Evolutionary conservation across 2,113 vertebrate genomes (phyloP), one percentile per base, ranked within the genome.

Genomic region (Clarias macrocephalus): DNA sequence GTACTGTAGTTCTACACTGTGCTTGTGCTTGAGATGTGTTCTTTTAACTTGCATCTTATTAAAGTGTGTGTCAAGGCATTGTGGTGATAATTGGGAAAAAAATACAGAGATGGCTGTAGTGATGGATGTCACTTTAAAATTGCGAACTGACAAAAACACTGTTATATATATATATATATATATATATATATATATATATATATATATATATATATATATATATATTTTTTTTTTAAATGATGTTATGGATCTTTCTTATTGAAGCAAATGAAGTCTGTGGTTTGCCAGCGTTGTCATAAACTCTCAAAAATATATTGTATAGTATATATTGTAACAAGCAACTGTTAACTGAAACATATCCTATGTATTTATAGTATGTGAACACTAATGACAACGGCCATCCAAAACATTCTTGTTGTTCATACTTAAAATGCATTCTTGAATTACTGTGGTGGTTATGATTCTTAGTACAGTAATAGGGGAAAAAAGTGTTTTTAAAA

Each of bases 31-130:
- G 68, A 5, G 25, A 21, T 6, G 16, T 68, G 62, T 30, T 28
- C 42, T 83, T 83, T 83, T 68, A 83, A 54, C 82, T 83, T 21
- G 30, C 68, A 16, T 68, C 62, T 83, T n/a, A 68, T 83, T 83
- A 68, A 65, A 56, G 63, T 54, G n/a, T 54, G 42, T 19, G 63
- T 30, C 62, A 52, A 56, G 82, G 54, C 48, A 56, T n/a, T 28
- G 75, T 77, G 48, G 42, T 76, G 15, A 77, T 75, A 23, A 48
- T 75, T 1, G 1, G 72, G 72, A 42, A 18, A 18, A 52, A 28
- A 77, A 8, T 9, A 28, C 25, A 13, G 15, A 4, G 16, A n/a
- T 42, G 21, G 9, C 37, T 28, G 23, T n/a, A n/a, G n/a, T n/a
- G n/a, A n/a, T n/a, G n/a, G n/a, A n/a, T n/a, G 6, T 48, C 2